These are phyloP conservation scores for Venustoraphidia nigricollis DNA, from an alignment of 2,888 invertebrate genomes.

Conservation along the genomic window DNA sequence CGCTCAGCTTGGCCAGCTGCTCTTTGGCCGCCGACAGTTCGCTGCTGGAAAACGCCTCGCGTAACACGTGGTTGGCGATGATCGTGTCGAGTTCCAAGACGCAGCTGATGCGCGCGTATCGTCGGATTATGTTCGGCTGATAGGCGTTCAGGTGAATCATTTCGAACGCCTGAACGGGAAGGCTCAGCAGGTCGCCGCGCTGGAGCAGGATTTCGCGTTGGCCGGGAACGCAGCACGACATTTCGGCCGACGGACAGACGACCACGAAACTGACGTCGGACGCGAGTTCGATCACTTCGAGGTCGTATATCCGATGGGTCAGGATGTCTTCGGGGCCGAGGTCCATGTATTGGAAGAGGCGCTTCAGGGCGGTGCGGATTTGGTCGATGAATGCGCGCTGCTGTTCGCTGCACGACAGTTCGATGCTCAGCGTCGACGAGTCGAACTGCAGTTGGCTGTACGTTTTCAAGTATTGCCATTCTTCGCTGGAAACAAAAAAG, in stretches of 20 bases:
- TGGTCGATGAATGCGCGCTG: conserved; percentile 68
- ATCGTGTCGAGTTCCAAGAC: conserved; percentile 85
- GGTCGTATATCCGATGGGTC: conserved; percentile 74
- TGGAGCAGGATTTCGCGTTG: conserved; percentile 73
- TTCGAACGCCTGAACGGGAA: conserved; percentile 88
- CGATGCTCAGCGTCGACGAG: conserved; percentile 29
- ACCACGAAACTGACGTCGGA: conserved; percentile 83
- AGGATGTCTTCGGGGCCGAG: conserved; percentile 52
- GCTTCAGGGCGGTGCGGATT: conserved; percentile 55
- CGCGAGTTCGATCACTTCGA: conserved; percentile 86
- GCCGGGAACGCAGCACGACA: conserved; percentile 81
- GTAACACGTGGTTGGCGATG: conserved; percentile 79
- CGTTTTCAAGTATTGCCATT: conserved; percentile 81
- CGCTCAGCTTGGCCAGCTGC: conserved; percentile 63
- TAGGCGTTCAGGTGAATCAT: conserved; percentile 93
- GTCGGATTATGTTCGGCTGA: conserved; percentile 74
- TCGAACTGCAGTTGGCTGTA: conserved; percentile 27
- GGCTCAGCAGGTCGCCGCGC: conserved; percentile 68
- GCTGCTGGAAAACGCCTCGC: conserved; percentile 86
- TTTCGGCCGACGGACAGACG: conserved; percentile 81
- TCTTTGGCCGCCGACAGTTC: conserved; percentile 80
- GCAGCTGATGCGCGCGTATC: conserved; percentile 85
- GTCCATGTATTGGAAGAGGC: conserved; percentile 68
- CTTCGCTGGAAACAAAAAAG: conserved; percentile 51
- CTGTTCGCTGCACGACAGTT: conserved; percentile 47